Percentiles rank a stretch among this genome's conserved stretches.
phyloP scores from a whole-genome alignment of 2,113 vertebrate genomes.

The Oenanthe melanoleuca region DNA sequence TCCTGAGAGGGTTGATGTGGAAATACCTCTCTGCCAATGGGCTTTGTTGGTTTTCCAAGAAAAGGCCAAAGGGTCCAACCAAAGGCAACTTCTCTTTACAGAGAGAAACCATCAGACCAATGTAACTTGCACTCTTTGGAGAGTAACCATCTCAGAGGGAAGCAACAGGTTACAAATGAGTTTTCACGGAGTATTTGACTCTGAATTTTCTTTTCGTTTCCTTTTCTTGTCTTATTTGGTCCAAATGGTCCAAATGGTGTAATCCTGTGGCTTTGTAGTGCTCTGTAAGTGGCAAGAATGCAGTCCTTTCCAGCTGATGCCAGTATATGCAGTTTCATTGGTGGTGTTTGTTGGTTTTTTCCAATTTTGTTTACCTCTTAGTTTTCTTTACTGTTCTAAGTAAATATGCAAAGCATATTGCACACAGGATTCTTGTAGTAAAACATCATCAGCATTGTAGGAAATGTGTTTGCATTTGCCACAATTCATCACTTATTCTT shows the following conservation, averaged over 20 bases:
- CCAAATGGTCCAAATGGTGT: neutral
- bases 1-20: neutral
- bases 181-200: neutral
- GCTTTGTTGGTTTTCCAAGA: neutral
- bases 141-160: neutral
- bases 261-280: neutral
- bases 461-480: neutral
- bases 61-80: rapidly evolving
- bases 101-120: neutral
- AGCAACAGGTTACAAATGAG: neutral
- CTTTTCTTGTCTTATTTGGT: neutral
- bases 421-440: neutral
- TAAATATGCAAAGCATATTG: neutral
- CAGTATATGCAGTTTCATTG: neutral
- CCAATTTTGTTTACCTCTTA: neutral
- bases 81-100: neutral
- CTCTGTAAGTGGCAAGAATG: neutral
- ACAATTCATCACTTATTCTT: neutral
- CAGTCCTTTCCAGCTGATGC: neutral
- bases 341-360: rapidly evolving
- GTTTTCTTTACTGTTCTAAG: neutral
- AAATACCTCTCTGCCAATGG: neutral
- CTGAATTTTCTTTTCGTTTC: neutral
- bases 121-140: neutral
- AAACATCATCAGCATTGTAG: neutral